Evolutionary conservation across 1,140 invertebrate species (phyloP).

Genomic region (Zaprionus davidi): DNA sequence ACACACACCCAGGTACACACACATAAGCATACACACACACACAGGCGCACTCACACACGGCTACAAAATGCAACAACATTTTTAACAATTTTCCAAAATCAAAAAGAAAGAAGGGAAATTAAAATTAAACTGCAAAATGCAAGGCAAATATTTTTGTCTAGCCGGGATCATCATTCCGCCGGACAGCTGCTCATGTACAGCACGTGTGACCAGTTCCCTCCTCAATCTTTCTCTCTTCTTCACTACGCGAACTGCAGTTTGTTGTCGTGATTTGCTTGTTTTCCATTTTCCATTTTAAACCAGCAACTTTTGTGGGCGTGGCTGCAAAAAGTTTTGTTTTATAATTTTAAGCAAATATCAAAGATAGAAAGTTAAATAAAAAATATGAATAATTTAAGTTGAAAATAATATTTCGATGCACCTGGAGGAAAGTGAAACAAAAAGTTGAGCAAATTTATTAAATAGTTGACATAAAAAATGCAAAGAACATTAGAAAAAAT

Average conservation of each 20-base stretch:
- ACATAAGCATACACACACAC: slow-evolving; percentile 4
- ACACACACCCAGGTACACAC: slow-evolving; percentile 15
- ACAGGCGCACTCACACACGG: slow-evolving; percentile 34
- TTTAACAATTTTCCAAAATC: slow-evolving; percentile 46
- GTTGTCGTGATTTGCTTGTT: slow-evolving; percentile 69
- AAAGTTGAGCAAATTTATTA: neutral
- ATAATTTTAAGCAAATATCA: slow-evolving; percentile 78
- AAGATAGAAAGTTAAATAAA: neutral
- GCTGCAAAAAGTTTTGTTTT: slow-evolving; percentile 63
- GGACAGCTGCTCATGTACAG: slow-evolving; percentile 30
- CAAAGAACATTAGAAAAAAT: too few species aligned
- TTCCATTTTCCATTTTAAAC: slow-evolving; percentile 58
- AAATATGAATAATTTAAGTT: slow-evolving; percentile 1
- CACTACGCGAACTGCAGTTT: slow-evolving; percentile 8
- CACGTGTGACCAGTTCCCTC: neutral
- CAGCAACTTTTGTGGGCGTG: slow-evolving; percentile 30
- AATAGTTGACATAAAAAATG: too few species aligned
- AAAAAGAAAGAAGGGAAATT: slow-evolving; percentile 35
- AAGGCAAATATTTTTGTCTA: slow-evolving; percentile 81
- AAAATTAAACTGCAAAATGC: slow-evolving; percentile 72
- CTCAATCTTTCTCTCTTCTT: neutral
- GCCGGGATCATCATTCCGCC: slow-evolving; percentile 51
- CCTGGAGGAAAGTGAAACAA: neutral
- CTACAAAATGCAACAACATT: slow-evolving; percentile 37
- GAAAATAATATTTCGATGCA: neutral